These are phyloP conservation scores for Cheilosia grossa DNA, from an alignment of 2,888 invertebrate genomes.

Conservation along the genomic window DNA sequence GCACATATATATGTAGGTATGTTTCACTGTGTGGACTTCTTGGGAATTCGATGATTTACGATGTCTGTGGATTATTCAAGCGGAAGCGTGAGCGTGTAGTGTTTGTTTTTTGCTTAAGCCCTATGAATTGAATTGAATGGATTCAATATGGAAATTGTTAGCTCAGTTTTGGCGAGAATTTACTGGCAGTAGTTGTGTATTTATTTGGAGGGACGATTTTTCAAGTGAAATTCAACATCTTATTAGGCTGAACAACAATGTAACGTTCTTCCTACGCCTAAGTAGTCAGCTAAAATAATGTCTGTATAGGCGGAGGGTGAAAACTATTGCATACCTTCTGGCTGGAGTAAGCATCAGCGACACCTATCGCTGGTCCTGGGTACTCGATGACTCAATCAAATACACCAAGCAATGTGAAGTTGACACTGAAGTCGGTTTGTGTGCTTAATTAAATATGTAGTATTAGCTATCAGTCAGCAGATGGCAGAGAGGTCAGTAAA, in stretches of 20 bases:
- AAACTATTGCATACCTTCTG: conserved; percentile 54
- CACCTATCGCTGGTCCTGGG: conserved; percentile 22
- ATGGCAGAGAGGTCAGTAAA: conserved; percentile 9
- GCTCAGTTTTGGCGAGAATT: not conserved
- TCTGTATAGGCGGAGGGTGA: too few relatives aligned
- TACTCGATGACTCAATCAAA: conserved; percentile 21
- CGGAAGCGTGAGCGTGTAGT: conserved; percentile 57
- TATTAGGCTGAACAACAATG: not conserved
- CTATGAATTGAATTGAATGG: conserved; percentile 52
- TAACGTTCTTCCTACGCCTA: not conserved
- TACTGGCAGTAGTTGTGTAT: not conserved
- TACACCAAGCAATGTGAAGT: conserved; percentile 26
- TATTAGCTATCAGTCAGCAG: conserved; percentile 40
- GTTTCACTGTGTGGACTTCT: conserved; percentile 37
- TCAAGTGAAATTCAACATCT: conserved; percentile 8
- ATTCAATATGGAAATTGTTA: conserved; percentile 63
- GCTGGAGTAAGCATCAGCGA: not conserved
- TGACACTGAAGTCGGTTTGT: not conserved
- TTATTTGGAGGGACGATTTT: conserved; percentile 8
- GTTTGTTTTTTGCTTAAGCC: conserved; percentile 21
- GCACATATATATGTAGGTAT: conserved; percentile 54
- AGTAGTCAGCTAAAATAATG: not conserved
- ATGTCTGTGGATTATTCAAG: conserved; percentile 72
- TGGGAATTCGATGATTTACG: conserved; percentile 73
- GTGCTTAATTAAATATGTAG: conserved; percentile 30